Conservation (phyloP, 2,888 invertebrate genomes). For the Amiota minor region DNA sequence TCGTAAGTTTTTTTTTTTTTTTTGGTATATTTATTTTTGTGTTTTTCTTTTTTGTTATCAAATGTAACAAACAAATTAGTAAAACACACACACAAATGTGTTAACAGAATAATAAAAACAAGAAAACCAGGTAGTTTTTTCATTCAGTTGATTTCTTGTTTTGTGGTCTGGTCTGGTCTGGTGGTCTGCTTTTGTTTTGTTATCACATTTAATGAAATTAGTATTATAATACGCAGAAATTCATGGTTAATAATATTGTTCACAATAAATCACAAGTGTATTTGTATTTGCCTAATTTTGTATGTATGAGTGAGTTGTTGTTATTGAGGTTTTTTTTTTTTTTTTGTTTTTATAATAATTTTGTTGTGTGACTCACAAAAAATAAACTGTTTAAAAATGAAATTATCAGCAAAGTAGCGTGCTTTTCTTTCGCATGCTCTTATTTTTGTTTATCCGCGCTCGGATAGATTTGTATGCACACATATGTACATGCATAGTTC, state of each 20-base stretch:
- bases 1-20: too few relatives aligned
- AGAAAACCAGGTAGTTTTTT: neutral
- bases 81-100: conserved; percentile 9
- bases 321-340: neutral
- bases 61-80: conserved; percentile 15
- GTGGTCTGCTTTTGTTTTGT: conserved; percentile 2
- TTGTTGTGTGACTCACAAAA: neutral
- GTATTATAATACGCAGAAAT: conserved; percentile 5
- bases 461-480: neutral
- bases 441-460: too few relatives aligned
- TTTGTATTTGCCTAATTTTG: conserved; percentile 20
- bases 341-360: neutral
- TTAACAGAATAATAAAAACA: conserved; percentile 7
- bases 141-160: neutral
- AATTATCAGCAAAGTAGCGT: too few relatives aligned
- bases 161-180: too few relatives aligned
- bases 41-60: neutral
- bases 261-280: conserved; percentile 42
- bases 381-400: too few relatives aligned
- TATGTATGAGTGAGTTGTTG: neutral
- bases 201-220: conserved; percentile 40
- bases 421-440: too few relatives aligned
- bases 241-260: neutral
- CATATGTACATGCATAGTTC: neutral
- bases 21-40: too few relatives aligned